A percentile compares a stretch with the other conserved stretches of the same genome.
phyloP scores from a whole-genome alignment of 2,797 vertebrate genomes.

The Eulemur coronatus region DNA sequence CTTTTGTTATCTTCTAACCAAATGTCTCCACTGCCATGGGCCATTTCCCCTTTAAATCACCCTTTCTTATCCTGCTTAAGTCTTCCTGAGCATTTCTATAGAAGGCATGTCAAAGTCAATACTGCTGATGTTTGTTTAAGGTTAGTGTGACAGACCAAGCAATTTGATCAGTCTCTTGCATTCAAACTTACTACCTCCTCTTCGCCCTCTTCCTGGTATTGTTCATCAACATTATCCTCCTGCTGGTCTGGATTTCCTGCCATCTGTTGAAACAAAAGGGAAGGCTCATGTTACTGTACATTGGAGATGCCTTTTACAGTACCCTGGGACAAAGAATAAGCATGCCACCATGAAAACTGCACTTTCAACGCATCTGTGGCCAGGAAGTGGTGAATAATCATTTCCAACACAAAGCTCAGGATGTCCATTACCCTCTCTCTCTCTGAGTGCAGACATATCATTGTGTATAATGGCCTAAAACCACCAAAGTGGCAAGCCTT shows the following conservation, averaged over 20 bases:
- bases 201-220: slow-evolving; percentile 97
- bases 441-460: neutral
- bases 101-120: neutral
- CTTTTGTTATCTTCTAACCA: neutral
- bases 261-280: slow-evolving; percentile 87
- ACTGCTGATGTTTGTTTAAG: neutral
- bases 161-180: neutral
- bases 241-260: slow-evolving; percentile 98
- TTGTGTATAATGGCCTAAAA: neutral
- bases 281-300: neutral
- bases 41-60: neutral
- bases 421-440: neutral
- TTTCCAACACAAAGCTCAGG: neutral
- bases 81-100: neutral
- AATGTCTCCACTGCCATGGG: neutral
- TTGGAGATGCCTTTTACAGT: neutral
- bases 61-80: neutral
- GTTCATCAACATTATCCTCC: slow-evolving; percentile 95
- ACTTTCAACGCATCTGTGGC: neutral
- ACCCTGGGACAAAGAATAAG: neutral
- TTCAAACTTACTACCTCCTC: slow-evolving; percentile 90
- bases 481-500: neutral
- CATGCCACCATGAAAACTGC: neutral
- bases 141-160: neutral
- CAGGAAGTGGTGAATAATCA: neutral